Percentiles rank a stretch among this genome's conserved stretches.
These are phyloP conservation scores for Sebastes cheni DNA, from an alignment of 2,797 vertebrate genomes.

Conservation along the genomic window DNA sequence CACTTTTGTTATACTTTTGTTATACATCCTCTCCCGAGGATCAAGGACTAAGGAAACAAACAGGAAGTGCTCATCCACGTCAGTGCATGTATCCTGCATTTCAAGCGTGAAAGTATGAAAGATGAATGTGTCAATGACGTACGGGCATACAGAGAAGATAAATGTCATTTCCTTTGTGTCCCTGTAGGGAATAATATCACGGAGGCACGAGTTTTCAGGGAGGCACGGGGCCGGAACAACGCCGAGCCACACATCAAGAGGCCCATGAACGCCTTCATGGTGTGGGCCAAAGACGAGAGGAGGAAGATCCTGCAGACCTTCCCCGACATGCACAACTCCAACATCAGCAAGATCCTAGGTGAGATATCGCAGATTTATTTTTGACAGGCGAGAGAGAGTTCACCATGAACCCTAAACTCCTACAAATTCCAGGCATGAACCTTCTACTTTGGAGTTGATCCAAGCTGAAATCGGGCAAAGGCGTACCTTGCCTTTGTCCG, in stretches of 20 bases:
- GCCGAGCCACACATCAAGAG: constrained; percentile 96
- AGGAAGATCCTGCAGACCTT: constrained; percentile 99
- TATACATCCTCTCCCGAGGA: constrained; percentile 18
- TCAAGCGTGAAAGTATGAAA: not conserved
- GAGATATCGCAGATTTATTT: constrained; percentile 64
- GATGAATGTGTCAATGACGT: not conserved
- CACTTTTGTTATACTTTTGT: constrained; percentile 26
- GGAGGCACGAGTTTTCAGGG: constrained; percentile 96
- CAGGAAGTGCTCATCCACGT: not conserved
- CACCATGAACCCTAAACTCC: not conserved
- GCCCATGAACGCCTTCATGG: constrained; percentile 96
- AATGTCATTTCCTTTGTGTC: not conserved
- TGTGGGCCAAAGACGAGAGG: constrained; percentile 97
- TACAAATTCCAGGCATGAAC: not conserved
- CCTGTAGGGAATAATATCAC: constrained; percentile 91
- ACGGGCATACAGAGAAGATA: not conserved
- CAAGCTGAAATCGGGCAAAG: no score
- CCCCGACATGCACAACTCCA: constrained; percentile 99
- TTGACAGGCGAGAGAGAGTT: not conserved
- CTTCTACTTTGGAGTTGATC: not conserved
- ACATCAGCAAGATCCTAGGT: constrained; percentile 99
- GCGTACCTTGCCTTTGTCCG: no score
- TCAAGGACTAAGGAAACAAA: not conserved
- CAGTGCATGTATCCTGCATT: not conserved
- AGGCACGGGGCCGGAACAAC: constrained; percentile 91